Base-by-base conservation (phyloP, 2,888 invertebrate species). In the Acrobeloides nanus region DNA sequence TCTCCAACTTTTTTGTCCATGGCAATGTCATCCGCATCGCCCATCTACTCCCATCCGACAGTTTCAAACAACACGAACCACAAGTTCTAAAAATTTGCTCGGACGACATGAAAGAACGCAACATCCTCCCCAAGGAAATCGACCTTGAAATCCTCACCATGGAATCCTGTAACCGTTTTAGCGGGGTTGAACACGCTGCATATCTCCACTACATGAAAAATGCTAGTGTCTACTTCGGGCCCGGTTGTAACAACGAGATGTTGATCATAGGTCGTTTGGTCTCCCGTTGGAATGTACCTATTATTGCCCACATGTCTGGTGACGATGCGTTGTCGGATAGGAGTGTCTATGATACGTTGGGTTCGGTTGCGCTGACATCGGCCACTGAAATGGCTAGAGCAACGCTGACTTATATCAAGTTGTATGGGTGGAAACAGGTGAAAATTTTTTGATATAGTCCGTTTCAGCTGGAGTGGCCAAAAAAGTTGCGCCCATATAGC, bases 331-430 rank as follows among this genome's bases (percentile, higher is more conserved):
- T 68, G 6, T 53, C 63, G 10, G 63, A 68, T 52, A 53, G 68
- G 1, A 38, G 35, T 5, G 51, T 62, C 20, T 68, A 64, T 40
- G 62, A 64, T 10, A 68, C 67, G 4, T 57, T 68, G 10, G 67
- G 63, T 2, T 68, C 68, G 1, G 68, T 68, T 5, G 66, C 68
- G 2, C 48, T 68, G 12, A 67, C 68, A 7, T 68, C 68, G 15
- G 68, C 68, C 7, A 61, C 62, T 41, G 68, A 68, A 55, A 68
- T 68, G 67, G 68, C 68, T 6, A 59, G 64, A n/a, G 68, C 68
- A 4, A 66, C 66, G 7, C 48, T 64, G 1, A 55, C 64, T 0
- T 68, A 53, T 46, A 38, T 68, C 33, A 53, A 61, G n/a, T 47
- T 64, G 29, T 66, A 68, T 50, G 63, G 61, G 23, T 68, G 66